A percentile compares a stretch with the other conserved stretches of the same genome.
Conservation (phyloP, 2,113 vertebrate genomes). For the Dipodomys ordii region DNA sequence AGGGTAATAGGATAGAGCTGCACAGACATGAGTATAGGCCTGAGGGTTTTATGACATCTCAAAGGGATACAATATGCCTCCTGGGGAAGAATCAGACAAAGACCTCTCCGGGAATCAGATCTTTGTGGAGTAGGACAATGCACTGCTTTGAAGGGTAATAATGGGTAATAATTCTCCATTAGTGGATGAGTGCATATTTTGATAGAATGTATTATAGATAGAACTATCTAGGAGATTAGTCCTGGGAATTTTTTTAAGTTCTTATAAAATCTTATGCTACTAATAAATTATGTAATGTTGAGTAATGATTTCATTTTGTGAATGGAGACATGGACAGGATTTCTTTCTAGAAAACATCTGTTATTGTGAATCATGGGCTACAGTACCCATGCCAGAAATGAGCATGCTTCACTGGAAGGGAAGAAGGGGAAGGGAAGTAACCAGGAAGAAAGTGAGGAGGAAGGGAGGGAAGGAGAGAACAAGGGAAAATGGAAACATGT, state of each 20-base stretch:
- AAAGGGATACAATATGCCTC: background rate
- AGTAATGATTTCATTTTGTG: background rate
- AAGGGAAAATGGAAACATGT: background rate
- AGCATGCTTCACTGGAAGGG: no score
- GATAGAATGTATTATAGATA: background rate
- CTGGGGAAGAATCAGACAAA: background rate
- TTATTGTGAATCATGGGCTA: background rate
- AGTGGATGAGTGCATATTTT: background rate
- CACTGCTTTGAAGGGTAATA: background rate
- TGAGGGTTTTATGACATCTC: background rate
- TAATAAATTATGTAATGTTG: slow-evolving; percentile 22
- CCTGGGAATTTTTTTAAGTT: background rate
- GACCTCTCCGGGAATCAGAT: background rate
- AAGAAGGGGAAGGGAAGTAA: background rate
- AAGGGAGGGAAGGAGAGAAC: rapidly evolving
- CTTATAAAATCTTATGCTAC: background rate
- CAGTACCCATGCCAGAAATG: no score
- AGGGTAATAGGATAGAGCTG: background rate
- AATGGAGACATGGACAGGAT: background rate
- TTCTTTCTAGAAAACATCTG: slow-evolving; percentile 44
- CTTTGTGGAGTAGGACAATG: background rate
- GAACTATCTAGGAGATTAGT: background rate
- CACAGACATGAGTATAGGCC: background rate
- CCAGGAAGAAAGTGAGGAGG: rapidly evolving
- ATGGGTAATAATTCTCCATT: background rate